A percentile compares a stretch with the other conserved stretches of the same genome.
phyloP scores from a whole-genome alignment of 1,140 invertebrate species.

The Elysia chlorotica region DNA sequence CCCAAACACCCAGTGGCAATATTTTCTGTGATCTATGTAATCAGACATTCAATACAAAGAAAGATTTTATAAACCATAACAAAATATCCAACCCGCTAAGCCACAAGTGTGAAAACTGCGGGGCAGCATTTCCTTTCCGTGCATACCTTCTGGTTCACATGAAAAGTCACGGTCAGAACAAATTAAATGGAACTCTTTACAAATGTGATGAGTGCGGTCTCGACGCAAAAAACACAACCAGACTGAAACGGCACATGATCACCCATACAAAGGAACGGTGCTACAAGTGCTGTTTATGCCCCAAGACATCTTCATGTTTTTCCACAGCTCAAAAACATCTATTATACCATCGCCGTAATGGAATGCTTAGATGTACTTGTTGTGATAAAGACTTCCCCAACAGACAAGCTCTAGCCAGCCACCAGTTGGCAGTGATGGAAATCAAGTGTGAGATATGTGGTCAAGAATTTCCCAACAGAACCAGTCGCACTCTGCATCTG shows the following conservation, averaged over 20 bases:
- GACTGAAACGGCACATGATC: constrained; percentile 87
- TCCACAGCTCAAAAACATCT: constrained; percentile 3
- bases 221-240: constrained; percentile 82
- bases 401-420: constrained; percentile 7
- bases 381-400: constrained; percentile 13
- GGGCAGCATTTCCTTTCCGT: neutral
- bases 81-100: neutral
- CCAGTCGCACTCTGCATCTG: constrained; percentile 88
- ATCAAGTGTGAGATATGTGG: constrained; percentile 71
- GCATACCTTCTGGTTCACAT: constrained; percentile 18
- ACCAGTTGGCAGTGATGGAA: constrained; percentile 1
- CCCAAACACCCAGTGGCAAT: too few species aligned
- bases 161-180: neutral
- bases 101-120: neutral
- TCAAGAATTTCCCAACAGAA: constrained; percentile 84
- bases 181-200: constrained; percentile 58
- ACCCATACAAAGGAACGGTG: constrained; percentile 87
- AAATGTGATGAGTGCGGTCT: constrained; percentile 82
- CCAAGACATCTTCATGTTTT: neutral
- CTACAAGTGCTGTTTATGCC: constrained; percentile 59
- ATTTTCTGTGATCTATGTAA: constrained; percentile 3
- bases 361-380: constrained; percentile 13
- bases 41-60: neutral
- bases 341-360: constrained; percentile 3
- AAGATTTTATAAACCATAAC: constrained; percentile 6